Base-by-base conservation (phyloP, 2,797 vertebrate species). In the Microtus obscurus region DNA sequence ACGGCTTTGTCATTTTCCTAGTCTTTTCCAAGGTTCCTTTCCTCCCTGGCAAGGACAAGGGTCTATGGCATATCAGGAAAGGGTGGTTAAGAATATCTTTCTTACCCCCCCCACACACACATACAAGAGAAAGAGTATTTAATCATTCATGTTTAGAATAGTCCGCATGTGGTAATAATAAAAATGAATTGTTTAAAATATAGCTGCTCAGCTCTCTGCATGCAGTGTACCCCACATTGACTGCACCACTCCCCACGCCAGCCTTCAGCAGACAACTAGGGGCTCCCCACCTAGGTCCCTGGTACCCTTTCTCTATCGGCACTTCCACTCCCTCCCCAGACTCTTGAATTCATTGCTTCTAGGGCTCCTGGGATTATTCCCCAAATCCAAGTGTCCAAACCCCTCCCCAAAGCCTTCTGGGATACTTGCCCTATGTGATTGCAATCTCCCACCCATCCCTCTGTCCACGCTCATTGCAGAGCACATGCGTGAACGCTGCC, bases 151-250 rank as follows among this genome's bases (percentile, higher is more conserved):
- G 34, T 80, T 80, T 63, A 65, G 74, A 87, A 94, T 29, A 0
- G 29, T 65, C 5, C 6, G 48, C 79, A 61, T 2, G 21, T 53
- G 37, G 61, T 67, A 40, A 69, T 34, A 78, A 65, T 34, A 61
- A 76, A 89, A 93, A 93, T 43, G 80, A 76, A 51, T 14, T 10
- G 4, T 37, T 82, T 90, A 78, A 76, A 17, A 81, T 40, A 61
- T 23, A 43, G 71, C 13, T 71, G 63, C n/a, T 73, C 59, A 71
- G 23, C 89, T 91, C 71, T 91, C 81, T 43, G 5, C 3, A 31
- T 71, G 48, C 13, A 56, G 27, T 1, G 21, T 0, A 21, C 31
- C 56, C n/a, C 19, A 25, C 21, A 61, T 37, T 48, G 23, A 27
- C 74, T 31, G 9, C 2, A 11, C 29, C 48, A 45, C 11, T 67